Base-by-base conservation (phyloP, 2,113 vertebrate genomes). In the Nerophis lumbriciformis region DNA sequence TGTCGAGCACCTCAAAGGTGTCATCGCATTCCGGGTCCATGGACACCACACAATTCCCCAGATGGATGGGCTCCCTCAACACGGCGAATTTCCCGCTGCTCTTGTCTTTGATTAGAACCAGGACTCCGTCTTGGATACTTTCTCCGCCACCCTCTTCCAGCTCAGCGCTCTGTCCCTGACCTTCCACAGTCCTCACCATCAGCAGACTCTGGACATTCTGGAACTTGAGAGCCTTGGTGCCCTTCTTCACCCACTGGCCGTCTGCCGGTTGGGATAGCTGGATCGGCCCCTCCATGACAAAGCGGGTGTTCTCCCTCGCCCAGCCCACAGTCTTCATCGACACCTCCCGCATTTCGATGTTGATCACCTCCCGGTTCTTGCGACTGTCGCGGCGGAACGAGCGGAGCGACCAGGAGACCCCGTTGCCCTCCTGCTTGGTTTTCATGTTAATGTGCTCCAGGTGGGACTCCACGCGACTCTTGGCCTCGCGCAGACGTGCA, bases 391-490 rank as follows among this genome's bases (percentile, higher is more conserved):
- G 90, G 45, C 94, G 92, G 85, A 97, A 95, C 1, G 94, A 94
- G 5, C 94, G 91, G 5, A 95, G 89, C 1, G 93, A 93, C 94
- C 94, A 95, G 0, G 91, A 87, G 75, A 93, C 91, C 45, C 92
- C 91, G 2, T 88, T 87, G 3, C 93, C 92, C 65, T 95, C 94
- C 85, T 94, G 94, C 78, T 91, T 93, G 72, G 93, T 94, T 85
- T 94, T 94, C 91, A 93, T 95, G 85, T 97, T 95, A 83, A 97
- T 96, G 88, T 97, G 94, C 83, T 96, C 94, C 78, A 97, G 82
- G 62, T 96, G 94, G 59, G 94, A 95, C 53, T 95, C 93, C 1
- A 95, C 94, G 8, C 92, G 92, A 75, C 92, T 93, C 83, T 95
- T 96, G 77, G 93, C 94, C 71, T 95, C 93, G 37, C 91, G 88